Base-by-base conservation (phyloP, 2,113 vertebrate genomes). In the Myrmecobius fasciatus region DNA sequence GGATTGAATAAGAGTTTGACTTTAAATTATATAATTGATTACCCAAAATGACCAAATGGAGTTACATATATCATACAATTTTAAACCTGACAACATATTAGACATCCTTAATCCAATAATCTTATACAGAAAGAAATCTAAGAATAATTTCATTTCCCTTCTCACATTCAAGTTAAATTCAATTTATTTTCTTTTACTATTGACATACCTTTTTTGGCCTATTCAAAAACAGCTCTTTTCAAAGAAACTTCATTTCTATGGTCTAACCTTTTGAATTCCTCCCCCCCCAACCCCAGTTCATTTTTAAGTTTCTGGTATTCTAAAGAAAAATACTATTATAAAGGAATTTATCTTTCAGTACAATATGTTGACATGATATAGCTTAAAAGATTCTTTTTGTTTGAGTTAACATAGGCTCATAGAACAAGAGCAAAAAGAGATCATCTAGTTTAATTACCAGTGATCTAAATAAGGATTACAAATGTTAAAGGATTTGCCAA, bases 401-500 rank as follows among this genome's bases (percentile, higher is more conserved):
- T 43, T 43, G 36, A 83, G 36, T 83, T 36, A 83, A 43, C 67
- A 83, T 83, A 83, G n/a, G 0, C 1, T 43, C 12, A 43, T 83
- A 83, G 36, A 22, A 43, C 36, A 8, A 83, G n/a, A 83, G 17
- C 67, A 83, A 83, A 36, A 83, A 83, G 5, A 1, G 36, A 83
- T n/a, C 20, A 83, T n/a, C 67, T 43, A 22, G 17, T 83, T 83
- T 17, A 83, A 43, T 22, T 26, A 95, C 43, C 89, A 75, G 53
- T 89, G 47, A 93, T 24, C 22, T 94, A 94, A 94, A 56, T 52
- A 47, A 94, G 88, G 54, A 20, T 75, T 1, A 51, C n/a, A 93
- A 95, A 95, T 25, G 2, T 89, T 92, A 94, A 49, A 6, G 0
- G 0, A 53, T 46, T 91, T 93, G 14, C 20, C 25, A 91, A 43